These are phyloP conservation scores for Clarias pachynema DNA, from an alignment of 2,797 vertebrate species.

Conservation along the genomic window DNA sequence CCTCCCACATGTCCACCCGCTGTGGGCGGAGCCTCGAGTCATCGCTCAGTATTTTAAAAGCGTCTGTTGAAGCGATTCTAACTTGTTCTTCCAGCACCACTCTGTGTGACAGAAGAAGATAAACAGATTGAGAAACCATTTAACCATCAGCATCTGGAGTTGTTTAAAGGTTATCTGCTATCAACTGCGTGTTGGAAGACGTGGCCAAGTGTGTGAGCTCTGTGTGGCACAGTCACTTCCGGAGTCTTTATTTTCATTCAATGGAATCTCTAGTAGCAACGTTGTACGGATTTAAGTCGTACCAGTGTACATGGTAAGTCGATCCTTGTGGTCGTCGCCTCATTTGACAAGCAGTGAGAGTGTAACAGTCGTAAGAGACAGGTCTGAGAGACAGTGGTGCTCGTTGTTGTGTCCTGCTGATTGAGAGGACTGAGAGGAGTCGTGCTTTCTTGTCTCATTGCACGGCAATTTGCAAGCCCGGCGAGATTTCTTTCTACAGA, in stretches of 20 bases:
- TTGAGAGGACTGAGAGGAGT: not conserved
- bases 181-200: not conserved
- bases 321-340: not conserved
- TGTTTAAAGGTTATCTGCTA: not conserved
- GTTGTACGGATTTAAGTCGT: not conserved
- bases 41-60: not conserved
- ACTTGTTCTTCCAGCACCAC: not conserved
- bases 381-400: not conserved
- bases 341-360: not conserved
- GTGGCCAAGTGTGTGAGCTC: not conserved
- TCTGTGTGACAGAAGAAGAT: not conserved
- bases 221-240: not conserved
- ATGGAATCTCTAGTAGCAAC: not conserved
- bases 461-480: not conserved
- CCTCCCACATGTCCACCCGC: not conserved
- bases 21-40: not conserved
- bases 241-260: conserved; percentile 20
- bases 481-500: too few species aligned
- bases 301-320: conserved; percentile 43
- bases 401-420: not conserved
- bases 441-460: too few species aligned
- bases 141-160: not conserved
- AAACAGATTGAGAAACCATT: not conserved
- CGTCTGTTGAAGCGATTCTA: not conserved
- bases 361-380: not conserved